phyloP scores from a whole-genome alignment of 1,140 invertebrate genomes.

The Lerema accius region DNA sequence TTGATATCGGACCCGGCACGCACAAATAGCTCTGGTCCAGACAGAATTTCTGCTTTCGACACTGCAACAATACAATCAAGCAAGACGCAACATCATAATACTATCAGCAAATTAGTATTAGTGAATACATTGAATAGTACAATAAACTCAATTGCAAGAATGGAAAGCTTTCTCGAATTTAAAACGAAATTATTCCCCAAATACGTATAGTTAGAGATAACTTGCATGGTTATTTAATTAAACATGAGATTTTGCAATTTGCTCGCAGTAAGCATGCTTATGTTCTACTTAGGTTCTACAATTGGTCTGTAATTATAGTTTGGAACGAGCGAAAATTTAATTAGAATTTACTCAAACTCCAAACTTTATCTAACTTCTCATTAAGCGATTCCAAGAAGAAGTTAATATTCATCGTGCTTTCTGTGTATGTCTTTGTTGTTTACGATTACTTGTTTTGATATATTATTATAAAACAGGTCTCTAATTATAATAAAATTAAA shows the following conservation, averaged over 20 bases:
- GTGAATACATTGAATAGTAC: too few relatives aligned
- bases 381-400: neutral
- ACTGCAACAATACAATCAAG: slow-evolving; percentile 82
- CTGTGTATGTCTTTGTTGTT: neutral
- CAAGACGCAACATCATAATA: too few relatives aligned
- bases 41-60: slow-evolving; percentile 94
- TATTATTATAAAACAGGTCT: too few relatives aligned
- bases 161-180: neutral
- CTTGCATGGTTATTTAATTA: neutral
- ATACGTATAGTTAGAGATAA: neutral
- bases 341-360: neutral
- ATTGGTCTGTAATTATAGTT: neutral
- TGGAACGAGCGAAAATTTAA: neutral
- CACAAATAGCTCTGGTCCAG: slow-evolving; percentile 93
- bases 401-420: neutral
- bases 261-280: neutral
- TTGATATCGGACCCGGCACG: slow-evolving; percentile 95
- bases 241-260: neutral
- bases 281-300: neutral
- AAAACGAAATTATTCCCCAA: neutral
- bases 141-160: neutral
- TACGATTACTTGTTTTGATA: too few relatives aligned
- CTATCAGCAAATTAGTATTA: too few relatives aligned
- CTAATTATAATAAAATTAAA: too few relatives aligned
- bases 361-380: neutral